Base-by-base conservation (phyloP, 2,113 vertebrate species). In the Psilopogon haemacephalus region DNA sequence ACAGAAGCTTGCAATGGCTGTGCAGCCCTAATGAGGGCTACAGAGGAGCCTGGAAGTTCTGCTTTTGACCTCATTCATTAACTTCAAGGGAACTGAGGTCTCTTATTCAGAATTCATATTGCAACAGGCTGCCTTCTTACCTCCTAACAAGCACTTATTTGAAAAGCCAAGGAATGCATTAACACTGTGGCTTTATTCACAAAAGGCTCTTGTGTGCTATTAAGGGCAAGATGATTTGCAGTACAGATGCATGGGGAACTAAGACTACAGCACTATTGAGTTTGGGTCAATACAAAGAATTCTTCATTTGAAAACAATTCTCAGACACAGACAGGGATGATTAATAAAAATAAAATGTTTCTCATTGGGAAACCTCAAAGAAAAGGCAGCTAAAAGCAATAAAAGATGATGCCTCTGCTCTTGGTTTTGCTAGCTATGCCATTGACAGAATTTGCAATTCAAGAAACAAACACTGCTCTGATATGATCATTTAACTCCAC, bases 81-180 rank as follows among this genome's bases (percentile, higher is more conserved):
- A 76, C 28, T 37, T 90, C 20, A 81, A 59, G 27, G 21, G 23
- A 84, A 63, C 0, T 0, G 1, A 6, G 8, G 16, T 86, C 37
- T 90, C 13, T 27, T 46, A 8, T 28, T 77, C 26, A 74, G 12
- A 48, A 64, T 80, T 88, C 42, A 46, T 8, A 40, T 1, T 90
- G 69, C 42, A 93, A 40, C 8, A 60, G 48, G 27, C 48, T 69
- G 32, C 59, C 15, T 33, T 35, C 64, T 76, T 72, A 27, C 7
- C 32, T 86, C 26, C 55, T 83, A 48, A 63, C 26, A 65, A 54
- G 68, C 54, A 32, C 32, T 35, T 55, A 59, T 26, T 28, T 35
- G 35, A 94, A 93, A 82, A 94, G 64, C 28, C 28, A 62, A 60
- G 33, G 30, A 80, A 85, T n/a, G 12, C 28, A 91, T 86, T 94